phyloP scores from a whole-genome alignment of 2,888 invertebrate species.

The Zygogramma bicolorata region DNA sequence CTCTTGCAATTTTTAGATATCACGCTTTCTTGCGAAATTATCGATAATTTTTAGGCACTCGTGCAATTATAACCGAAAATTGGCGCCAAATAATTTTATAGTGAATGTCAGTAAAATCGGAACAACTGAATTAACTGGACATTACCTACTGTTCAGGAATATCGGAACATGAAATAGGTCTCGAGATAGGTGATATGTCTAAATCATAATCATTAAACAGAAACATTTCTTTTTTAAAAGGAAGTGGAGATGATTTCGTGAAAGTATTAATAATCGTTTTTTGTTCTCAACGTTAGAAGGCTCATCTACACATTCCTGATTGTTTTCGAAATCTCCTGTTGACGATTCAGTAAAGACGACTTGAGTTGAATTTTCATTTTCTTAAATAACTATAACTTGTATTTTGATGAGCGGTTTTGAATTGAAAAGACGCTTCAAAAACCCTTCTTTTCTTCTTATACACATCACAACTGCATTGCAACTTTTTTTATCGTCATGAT shows the following conservation, averaged over 20 bases:
- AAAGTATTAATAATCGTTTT: not conserved
- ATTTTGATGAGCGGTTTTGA: constrained; percentile 5
- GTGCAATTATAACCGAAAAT: no score
- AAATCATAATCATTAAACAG: not conserved
- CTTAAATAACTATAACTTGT: not conserved
- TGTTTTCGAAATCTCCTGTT: not conserved
- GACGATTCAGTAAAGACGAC: no score
- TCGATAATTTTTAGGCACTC: no score
- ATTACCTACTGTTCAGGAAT: no score
- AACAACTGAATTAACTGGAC: no score
- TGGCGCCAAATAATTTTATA: no score
- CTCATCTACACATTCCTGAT: not conserved
- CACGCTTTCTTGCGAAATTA: no score
- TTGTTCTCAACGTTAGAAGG: not conserved
- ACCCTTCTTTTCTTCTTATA: not conserved
- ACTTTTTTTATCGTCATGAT: constrained; percentile 6
- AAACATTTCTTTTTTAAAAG: not conserved
- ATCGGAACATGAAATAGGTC: no score
- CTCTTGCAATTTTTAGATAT: no score
- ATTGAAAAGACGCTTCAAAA: not conserved
- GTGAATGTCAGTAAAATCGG: no score
- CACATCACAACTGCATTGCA: not conserved
- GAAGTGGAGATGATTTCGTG: not conserved
- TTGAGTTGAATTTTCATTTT: not conserved
- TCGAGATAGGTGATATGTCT: not conserved